Conservation (phyloP, 2,113 vertebrate genomes). For the Lathamus discolor region DNA sequence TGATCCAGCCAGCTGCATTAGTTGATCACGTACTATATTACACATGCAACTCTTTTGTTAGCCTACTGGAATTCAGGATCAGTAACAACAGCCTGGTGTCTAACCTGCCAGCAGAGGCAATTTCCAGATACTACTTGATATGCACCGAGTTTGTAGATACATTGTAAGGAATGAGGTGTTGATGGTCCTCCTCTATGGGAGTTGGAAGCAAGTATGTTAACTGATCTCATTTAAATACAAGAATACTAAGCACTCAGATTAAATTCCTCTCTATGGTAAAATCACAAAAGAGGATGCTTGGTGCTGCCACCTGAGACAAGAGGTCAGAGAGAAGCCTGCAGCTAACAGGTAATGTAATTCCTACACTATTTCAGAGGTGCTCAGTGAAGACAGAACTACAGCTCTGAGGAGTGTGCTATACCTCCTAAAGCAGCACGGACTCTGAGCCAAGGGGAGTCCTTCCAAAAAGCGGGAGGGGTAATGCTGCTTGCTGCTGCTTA, state of each 20-base stretch:
- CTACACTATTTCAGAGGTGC: neutral
- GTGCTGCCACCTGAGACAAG: neutral
- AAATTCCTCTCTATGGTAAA: neutral
- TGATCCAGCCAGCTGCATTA: neutral
- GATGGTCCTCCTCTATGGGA: neutral
- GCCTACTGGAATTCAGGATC: neutral
- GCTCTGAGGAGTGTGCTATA: neutral
- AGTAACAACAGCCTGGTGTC: neutral
- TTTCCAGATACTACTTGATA: neutral
- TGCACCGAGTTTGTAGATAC: neutral
- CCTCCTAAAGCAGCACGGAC: neutral
- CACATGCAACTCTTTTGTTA: neutral
- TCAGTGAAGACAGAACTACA: neutral
- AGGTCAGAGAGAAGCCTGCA: neutral
- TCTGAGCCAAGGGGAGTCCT: fast-evolving
- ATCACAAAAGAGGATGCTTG: neutral
- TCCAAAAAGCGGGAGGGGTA: neutral
- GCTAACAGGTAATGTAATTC: neutral
- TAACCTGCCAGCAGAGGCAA: neutral
- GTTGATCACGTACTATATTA: neutral
- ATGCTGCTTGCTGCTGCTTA: neutral
- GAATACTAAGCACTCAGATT: neutral
- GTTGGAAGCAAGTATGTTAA: neutral
- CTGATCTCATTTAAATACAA: constrained; percentile 20
- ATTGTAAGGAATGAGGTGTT: neutral